phyloP scores from a whole-genome alignment of 2,113 vertebrate genomes.

The Stigmatopora argus region DNA sequence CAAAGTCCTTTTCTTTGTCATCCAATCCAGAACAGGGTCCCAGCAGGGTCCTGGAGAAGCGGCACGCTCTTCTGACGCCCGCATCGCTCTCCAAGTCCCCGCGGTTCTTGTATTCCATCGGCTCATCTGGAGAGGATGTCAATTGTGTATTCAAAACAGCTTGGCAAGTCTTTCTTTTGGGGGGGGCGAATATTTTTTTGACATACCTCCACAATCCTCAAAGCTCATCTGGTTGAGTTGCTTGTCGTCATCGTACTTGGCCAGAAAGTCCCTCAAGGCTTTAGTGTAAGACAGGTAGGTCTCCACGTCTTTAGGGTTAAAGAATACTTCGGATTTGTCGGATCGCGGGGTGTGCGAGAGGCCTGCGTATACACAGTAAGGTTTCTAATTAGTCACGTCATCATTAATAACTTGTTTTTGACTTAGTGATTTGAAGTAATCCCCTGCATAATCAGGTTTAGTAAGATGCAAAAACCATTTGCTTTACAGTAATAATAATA shows the following conservation, averaged over 20 bases:
- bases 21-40: constrained; percentile 82
- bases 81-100: constrained; percentile 70
- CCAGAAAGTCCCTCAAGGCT: constrained; percentile 71
- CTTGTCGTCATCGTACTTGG: constrained; percentile 53
- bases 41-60: constrained; percentile 75
- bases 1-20: constrained; percentile 66
- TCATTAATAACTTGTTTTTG: not conserved
- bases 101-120: constrained; percentile 69
- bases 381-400: not conserved
- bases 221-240: constrained; percentile 74
- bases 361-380: constrained; percentile 44
- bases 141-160: not conserved
- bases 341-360: constrained; percentile 63
- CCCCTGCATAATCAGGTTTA: not conserved
- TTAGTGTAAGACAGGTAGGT: constrained; percentile 68
- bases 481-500: not conserved
- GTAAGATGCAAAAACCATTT: not conserved
- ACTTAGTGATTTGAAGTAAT: not conserved
- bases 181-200: too few species aligned
- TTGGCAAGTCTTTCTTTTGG: not conserved
- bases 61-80: constrained; percentile 80
- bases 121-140: constrained; percentile 50
- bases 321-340: constrained; percentile 76
- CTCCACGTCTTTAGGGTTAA: constrained; percentile 51
- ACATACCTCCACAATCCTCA: constrained; percentile 83